Percentiles rank a stretch among this genome's conserved stretches.
These are phyloP conservation scores for Rosalia funebris DNA, from an alignment of 2,888 invertebrate genomes.

Conservation along the genomic window DNA sequence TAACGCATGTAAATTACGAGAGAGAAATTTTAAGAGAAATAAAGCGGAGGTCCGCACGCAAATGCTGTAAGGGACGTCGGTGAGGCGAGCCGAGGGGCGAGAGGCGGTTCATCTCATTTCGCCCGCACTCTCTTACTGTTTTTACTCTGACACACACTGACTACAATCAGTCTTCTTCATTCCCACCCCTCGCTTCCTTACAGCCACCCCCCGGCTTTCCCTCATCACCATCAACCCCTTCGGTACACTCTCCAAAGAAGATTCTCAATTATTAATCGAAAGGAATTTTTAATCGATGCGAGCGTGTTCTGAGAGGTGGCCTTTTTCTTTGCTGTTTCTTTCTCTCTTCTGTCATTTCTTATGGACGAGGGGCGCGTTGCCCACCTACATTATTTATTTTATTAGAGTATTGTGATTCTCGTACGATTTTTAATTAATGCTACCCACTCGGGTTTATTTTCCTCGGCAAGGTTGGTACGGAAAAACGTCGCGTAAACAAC, in stretches of 20 bases:
- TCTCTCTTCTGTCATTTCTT: slow-evolving; percentile 43
- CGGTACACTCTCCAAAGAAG: slow-evolving; percentile 61
- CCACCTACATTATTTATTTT: slow-evolving; percentile 3
- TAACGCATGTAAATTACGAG: slow-evolving; percentile 47
- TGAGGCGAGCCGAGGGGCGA: slow-evolving; percentile 52
- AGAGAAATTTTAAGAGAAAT: slow-evolving; percentile 50
- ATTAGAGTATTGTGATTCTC: not conserved
- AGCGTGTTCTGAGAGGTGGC: slow-evolving; percentile 56
- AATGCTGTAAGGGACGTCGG: slow-evolving; percentile 42
- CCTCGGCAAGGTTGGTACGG: not conserved
- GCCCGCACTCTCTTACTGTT: slow-evolving; percentile 72
- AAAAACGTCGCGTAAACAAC: too few relatives aligned
- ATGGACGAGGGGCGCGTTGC: slow-evolving; percentile 39
- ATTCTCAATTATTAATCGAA: slow-evolving; percentile 64
- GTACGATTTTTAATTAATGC: not conserved
- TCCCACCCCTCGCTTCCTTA: slow-evolving; percentile 44
- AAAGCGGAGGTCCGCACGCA: slow-evolving; percentile 50
- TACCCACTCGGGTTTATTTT: not conserved
- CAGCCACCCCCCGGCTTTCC: slow-evolving; percentile 49
- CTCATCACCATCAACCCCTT: slow-evolving; percentile 59
- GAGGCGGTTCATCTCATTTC: slow-evolving; percentile 73
- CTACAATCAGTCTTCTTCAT: slow-evolving; percentile 64
- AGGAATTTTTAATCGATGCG: slow-evolving; percentile 63
- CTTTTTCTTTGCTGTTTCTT: slow-evolving; percentile 47
- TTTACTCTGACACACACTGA: slow-evolving; percentile 63